A percentile compares a stretch with the other conserved stretches of the same genome.
Conservation (phyloP, 92 coral and sea anemone genomes). For the Umimayanthus kanabou region DNA sequence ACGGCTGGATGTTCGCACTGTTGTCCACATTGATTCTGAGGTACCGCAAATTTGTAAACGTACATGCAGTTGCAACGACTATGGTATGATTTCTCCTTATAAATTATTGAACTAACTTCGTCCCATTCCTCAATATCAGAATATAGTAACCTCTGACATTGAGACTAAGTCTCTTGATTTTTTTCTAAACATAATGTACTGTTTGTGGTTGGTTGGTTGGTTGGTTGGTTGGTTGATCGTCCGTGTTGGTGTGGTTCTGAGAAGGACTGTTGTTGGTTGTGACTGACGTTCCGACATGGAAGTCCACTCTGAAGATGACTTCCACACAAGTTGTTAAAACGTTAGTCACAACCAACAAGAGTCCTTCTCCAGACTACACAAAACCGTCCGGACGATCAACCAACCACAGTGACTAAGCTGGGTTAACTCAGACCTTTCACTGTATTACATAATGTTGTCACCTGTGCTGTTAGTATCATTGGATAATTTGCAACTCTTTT, state of each 20-base stretch:
- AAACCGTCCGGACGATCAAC: too few species aligned
- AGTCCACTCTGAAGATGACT: too few species aligned
- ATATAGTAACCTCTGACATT: too few species aligned
- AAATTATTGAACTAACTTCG: not conserved
- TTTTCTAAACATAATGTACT: slow-evolving; percentile 20
- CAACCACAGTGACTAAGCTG: too few species aligned
- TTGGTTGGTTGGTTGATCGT: too few species aligned
- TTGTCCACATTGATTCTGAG: slow-evolving; percentile 44
- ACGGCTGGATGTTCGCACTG: slow-evolving; percentile 40
- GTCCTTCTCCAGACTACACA: too few species aligned
- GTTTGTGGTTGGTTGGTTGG: not conserved
- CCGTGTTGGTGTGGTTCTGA: too few species aligned
- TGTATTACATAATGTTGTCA: not conserved
- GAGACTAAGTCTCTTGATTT: not conserved
- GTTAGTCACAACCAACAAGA: too few species aligned
- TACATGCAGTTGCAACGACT: not conserved
- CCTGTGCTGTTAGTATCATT: not conserved
- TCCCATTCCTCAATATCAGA: not conserved
- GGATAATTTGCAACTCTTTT: not conserved
- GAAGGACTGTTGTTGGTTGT: too few species aligned
- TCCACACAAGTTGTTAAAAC: too few species aligned
- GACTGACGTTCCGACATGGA: too few species aligned
- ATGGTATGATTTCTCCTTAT: not conserved
- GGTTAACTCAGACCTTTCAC: too few species aligned
- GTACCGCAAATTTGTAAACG: slow-evolving; percentile 26